A percentile compares a stretch with the other conserved stretches of the same genome.
Conservation (phyloP, 2,113 vertebrate species). For the Sakesphorus luctuosus region DNA sequence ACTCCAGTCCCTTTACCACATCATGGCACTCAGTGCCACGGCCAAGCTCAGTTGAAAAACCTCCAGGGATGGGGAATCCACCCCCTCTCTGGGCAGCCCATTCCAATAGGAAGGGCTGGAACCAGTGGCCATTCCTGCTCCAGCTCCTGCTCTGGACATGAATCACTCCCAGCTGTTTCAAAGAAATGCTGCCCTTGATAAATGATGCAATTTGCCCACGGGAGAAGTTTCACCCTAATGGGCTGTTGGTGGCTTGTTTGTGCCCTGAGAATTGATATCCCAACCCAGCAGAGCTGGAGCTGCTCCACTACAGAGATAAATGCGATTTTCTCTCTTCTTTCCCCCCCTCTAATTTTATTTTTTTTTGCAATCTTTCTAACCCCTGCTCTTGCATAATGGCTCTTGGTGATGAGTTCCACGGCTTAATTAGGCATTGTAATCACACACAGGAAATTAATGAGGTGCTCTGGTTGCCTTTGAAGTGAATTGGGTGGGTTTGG, state of each 20-base stretch:
- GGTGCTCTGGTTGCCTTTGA: slow-evolving; percentile 33
- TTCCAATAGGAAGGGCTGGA: neutral
- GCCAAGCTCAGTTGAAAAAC: too few species aligned
- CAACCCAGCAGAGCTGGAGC: neutral
- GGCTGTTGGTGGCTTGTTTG: slow-evolving; percentile 61
- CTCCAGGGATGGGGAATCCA: too few species aligned
- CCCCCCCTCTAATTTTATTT: neutral
- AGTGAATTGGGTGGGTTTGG: neutral
- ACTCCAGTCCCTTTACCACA: too few species aligned
- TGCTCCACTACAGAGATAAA: slow-evolving; percentile 23
- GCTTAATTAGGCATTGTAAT: slow-evolving; percentile 33
- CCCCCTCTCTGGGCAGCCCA: too few species aligned
- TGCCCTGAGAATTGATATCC: slow-evolving; percentile 30
- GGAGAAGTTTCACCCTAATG: slow-evolving; percentile 36
- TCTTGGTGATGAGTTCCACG: slow-evolving; percentile 29
- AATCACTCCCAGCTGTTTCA: slow-evolving; percentile 45
- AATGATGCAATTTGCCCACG: slow-evolving; percentile 56
- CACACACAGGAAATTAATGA: slow-evolving; percentile 7
- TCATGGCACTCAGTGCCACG: too few species aligned
- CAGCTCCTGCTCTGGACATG: neutral
- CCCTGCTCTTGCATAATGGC: neutral
- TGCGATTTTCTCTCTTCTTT: neutral
- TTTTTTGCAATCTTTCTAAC: slow-evolving; percentile 1
- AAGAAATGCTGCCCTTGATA: neutral
- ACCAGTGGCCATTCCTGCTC: neutral